phyloP scores from a whole-genome alignment of 2,797 vertebrate genomes.

The Otolemur crassicaudatus region DNA sequence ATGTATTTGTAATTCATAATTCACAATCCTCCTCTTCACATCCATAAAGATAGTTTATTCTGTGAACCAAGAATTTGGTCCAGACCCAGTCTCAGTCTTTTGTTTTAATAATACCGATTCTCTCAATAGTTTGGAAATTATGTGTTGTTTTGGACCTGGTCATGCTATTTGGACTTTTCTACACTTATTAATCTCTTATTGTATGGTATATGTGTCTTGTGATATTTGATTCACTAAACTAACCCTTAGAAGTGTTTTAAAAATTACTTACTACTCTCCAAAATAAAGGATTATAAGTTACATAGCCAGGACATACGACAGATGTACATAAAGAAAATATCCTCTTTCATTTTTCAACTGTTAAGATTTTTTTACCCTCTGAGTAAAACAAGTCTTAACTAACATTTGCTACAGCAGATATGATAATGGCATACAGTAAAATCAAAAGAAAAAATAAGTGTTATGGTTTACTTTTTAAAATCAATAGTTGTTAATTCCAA shows the following conservation, averaged over 20 bases:
- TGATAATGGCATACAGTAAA: neutral
- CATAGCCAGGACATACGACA: neutral
- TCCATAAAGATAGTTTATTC: neutral
- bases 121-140: neutral
- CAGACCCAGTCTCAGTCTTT: neutral
- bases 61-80: neutral
- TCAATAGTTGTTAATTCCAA: neutral
- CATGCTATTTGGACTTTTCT: neutral
- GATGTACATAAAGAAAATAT: neutral
- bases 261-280: neutral
- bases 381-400: neutral
- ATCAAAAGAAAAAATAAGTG: neutral
- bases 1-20: neutral
- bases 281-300: neutral
- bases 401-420: neutral
- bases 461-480: neutral
- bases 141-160: neutral
- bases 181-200: neutral
- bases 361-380: neutral
- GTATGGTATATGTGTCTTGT: neutral
- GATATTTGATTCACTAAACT: neutral
- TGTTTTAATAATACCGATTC: neutral
- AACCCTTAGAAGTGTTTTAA: neutral
- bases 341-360: neutral
- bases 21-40: neutral